Evolutionary conservation across 2,113 vertebrate species (phyloP), one percentile per base, ranked within the genome.

Genomic region (Lathamus discolor): DNA sequence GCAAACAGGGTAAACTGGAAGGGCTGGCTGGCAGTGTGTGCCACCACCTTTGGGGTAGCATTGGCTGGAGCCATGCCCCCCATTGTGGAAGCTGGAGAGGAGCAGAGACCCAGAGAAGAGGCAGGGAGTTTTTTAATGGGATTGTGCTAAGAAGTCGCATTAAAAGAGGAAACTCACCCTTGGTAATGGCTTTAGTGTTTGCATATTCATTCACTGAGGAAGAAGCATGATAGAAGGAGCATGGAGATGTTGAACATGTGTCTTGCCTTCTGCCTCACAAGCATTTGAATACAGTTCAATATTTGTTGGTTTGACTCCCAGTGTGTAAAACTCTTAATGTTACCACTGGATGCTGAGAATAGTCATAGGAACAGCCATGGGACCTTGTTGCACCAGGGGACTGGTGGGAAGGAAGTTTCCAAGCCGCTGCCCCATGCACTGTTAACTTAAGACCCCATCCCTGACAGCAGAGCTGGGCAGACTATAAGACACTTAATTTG

Each of bases 1-100:
- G 17, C 16, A 73, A 81, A 67, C 15, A 77, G 51, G 41, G 63
- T 61, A 57, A 91, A 77, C 17, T 67, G 33, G 63, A 90, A 87
- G 29, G 19, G 23, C 35, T 70, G 57, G 7, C 37, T 75, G 28
- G 27, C 22, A 23, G 8, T 1, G 0, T 13, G 43, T 35, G 23
- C 17, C 37, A 31, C 6, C 1, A 0, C 41, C 33, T 57, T 75
- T 5, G 1, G 5, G 9, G 37, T 10, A 46, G 37, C 7, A 13
- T 35, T 1, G 1, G 2, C 37, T 0, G 0, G 25, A 59, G 27
- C 55, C 2, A 0, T 63, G 41, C 4, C 57, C 23, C 3, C 1
- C 10, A 10, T 25, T 41, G 41, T 11, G 7, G 33, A 63, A 92
- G 7, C 25, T 33, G 10, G 6, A 3, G 10, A 10, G 33, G 2